phyloP scores from a whole-genome alignment of 2,888 invertebrate genomes.

The Aspidiotus destructor region DNA sequence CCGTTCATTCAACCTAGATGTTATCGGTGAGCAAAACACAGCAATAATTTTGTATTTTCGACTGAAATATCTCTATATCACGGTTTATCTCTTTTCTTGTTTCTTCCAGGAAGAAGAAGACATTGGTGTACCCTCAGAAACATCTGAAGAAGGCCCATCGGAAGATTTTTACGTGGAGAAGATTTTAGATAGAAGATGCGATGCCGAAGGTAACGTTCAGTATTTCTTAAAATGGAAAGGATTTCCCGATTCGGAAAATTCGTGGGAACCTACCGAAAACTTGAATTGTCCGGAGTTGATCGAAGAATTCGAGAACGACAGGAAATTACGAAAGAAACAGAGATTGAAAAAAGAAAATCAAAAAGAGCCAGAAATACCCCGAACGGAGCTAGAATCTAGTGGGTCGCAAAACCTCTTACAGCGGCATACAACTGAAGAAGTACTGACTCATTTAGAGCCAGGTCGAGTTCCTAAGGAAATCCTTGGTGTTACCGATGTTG shows the following conservation, averaged over 20 bases:
- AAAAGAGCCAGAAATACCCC: not conserved
- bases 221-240: conserved; percentile 33
- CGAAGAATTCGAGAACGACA: conserved; percentile 52
- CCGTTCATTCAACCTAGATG: no score
- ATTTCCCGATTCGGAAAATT: conserved; percentile 60
- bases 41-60: not conserved
- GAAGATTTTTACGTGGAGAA: conserved; percentile 26
- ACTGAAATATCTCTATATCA: not conserved
- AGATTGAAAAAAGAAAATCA: conserved; percentile 2
- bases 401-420: not conserved
- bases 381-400: not conserved
- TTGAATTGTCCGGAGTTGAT: conserved; percentile 81
- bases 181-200: conserved; percentile 19
- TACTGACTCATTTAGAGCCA: not conserved
- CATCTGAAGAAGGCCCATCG: not conserved
- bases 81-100: not conserved
- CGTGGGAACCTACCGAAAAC: conserved; percentile 90
- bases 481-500: conserved; percentile 19
- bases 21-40: no score
- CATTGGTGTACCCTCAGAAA: not conserved
- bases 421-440: not conserved
- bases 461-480: conserved; percentile 8
- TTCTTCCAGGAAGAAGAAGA: not conserved
- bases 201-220: conserved; percentile 11
- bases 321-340: not conserved